These are phyloP conservation scores for Toxonevra muliebris DNA, from an alignment of 2,888 invertebrate species.

Conservation along the genomic window DNA sequence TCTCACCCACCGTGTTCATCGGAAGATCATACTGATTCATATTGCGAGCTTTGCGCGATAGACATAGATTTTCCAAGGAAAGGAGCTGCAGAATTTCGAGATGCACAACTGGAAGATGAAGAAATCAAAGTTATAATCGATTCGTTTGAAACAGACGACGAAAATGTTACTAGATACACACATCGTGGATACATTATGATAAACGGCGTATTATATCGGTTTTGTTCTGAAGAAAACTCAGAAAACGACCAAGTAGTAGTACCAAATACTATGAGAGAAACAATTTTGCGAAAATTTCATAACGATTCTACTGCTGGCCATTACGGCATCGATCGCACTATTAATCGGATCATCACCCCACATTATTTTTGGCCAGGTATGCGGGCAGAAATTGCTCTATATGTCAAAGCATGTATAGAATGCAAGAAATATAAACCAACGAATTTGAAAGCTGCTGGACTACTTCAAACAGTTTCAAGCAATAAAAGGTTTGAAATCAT, in stretches of 20 bases:
- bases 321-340: slow-evolving; percentile 30
- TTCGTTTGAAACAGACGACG: slow-evolving; percentile 23
- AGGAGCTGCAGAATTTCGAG: slow-evolving; percentile 27
- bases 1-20: slow-evolving; percentile 31
- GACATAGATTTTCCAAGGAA: slow-evolving; percentile 40
- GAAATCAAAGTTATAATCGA: slow-evolving; percentile 46
- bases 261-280: slow-evolving; percentile 6
- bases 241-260: slow-evolving; percentile 25
- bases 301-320: slow-evolving; percentile 33
- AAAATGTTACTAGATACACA: slow-evolving; percentile 22
- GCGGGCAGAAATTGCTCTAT: slow-evolving; percentile 11
- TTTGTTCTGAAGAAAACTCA: slow-evolving; percentile 21
- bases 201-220: slow-evolving; percentile 29
- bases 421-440: slow-evolving; percentile 21
- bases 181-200: slow-evolving; percentile 31
- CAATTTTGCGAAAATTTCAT: slow-evolving; percentile 19
- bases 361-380: slow-evolving; percentile 25
- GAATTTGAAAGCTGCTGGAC: slow-evolving; percentile 23
- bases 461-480: slow-evolving; percentile 24
- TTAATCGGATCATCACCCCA: slow-evolving; percentile 21
- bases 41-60: slow-evolving; percentile 25
- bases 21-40: slow-evolving; percentile 10
- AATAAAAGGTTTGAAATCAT: slow-evolving; percentile 23
- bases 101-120: slow-evolving; percentile 42
- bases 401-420: slow-evolving; percentile 22